Conservation (phyloP, 2,113 vertebrate genomes). For the Meriones unguiculatus region DNA sequence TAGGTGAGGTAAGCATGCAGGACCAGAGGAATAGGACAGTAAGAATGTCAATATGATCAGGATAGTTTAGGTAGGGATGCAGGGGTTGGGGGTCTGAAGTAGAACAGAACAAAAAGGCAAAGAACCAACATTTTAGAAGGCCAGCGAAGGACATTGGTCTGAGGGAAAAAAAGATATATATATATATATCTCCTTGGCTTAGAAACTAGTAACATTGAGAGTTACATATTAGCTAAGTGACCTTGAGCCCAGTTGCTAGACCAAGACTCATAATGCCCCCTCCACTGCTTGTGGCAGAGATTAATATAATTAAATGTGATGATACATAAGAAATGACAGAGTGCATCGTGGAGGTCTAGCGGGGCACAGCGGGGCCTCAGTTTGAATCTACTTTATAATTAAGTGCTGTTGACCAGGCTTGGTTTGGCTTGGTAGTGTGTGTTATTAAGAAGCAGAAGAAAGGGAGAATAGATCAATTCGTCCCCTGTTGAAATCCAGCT, state of each 20-base stretch:
- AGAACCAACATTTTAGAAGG: background rate
- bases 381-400: constrained; percentile 46
- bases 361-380: background rate
- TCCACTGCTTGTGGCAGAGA: constrained; percentile 21
- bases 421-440: background rate
- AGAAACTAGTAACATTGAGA: background rate
- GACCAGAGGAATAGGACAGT: background rate
- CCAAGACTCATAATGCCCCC: background rate
- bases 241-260: constrained; percentile 40
- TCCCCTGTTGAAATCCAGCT: constrained; percentile 5
- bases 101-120: background rate
- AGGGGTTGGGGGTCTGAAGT: background rate
- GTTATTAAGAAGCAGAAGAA: background rate
- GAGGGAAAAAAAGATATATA: background rate
- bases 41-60: background rate
- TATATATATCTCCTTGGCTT: background rate
- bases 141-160: background rate
- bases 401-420: background rate
- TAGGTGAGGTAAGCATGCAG: background rate
- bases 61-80: background rate
- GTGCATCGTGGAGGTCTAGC: background rate
- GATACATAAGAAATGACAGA: constrained; percentile 33
- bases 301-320: constrained; percentile 69
- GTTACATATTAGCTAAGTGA: constrained; percentile 23
- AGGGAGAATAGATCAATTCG: background rate